Evolutionary conservation across 2,113 vertebrate genomes (phyloP), one percentile per base, ranked within the genome.

Genomic region (Aix galericulata): DNA sequence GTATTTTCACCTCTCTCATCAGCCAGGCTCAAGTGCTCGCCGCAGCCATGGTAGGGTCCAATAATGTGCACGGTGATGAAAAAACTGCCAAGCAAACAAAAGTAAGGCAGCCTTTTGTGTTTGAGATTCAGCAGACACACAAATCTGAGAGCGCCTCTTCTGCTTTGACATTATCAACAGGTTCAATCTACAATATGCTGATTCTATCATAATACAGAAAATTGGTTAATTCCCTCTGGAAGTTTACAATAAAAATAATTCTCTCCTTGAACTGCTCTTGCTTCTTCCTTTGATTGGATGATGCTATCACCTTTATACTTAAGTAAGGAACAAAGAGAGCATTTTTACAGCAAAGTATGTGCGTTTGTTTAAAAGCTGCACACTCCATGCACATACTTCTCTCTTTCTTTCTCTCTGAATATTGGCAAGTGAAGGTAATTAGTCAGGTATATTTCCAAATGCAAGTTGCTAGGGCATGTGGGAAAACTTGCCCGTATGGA

Each of bases 191-290:
- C 98, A 98, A 97, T 98, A 98, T 98, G 98, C 98, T 98, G 98
- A 99, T 99, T 98, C 98, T 98, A 98, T 99, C 98, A 98, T 98
- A 98, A 98, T 98, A 97, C 97, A 98, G 98, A 98, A 98, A 98
- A 99, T 99, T 98, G 98, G 93, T 98, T 98, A 97, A 97, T 98
- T 98, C 98, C 98, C 98, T 91, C 89, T 97, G 98, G 98, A 98
- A 98, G 98, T 97, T 96, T 97, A 95, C 97, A 98, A 98, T 97
- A 98, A 98, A 98, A 98, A 98, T 98, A 98, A 97, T 97, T 98
- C 97, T 98, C 98, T 98, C 98, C 98, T 99, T 99, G 98, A 98
- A 98, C 98, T 96, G 97, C 96, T 98, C 98, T 96, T 97, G 97
- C 97, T 97, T 81, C 80, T 96, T 97, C 96, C 84, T 97, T 97